A percentile compares a stretch with the other conserved stretches of the same genome.
Conservation (phyloP, 2,797 vertebrate species). For the Anabas testudineus region DNA sequence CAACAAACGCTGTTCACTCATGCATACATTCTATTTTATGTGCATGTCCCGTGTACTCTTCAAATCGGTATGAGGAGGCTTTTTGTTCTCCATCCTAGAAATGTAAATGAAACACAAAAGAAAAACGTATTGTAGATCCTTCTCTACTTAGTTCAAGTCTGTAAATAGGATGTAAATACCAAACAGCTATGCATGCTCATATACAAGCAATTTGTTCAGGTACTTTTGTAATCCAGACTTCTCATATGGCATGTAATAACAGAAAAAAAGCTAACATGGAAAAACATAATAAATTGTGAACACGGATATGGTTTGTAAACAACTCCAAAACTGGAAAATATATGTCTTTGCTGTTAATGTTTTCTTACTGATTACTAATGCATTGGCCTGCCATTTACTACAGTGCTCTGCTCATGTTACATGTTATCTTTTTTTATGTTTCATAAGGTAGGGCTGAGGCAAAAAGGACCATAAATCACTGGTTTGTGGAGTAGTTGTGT, state of each 20-base stretch:
- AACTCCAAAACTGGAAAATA: constrained; percentile 77
- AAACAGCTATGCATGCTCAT: constrained; percentile 96
- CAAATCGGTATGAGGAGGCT: constrained; percentile 86
- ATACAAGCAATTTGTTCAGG: constrained; percentile 97
- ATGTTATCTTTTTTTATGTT: constrained; percentile 77
- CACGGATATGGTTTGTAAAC: constrained; percentile 82
- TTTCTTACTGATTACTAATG: constrained; percentile 82
- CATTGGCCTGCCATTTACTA: constrained; percentile 81
- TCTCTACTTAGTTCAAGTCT: constrained; percentile 84
- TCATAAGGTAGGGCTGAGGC: constrained; percentile 76
- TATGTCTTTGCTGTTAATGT: constrained; percentile 79
- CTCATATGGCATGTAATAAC: constrained; percentile 92
- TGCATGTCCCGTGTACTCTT: constrained; percentile 92
- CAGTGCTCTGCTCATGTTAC: constrained; percentile 79
- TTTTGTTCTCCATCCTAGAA: constrained; percentile 89
- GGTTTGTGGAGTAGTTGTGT: constrained; percentile 57
- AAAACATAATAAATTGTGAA: constrained; percentile 83
- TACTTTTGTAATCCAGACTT: constrained; percentile 96
- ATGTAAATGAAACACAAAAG: constrained; percentile 89
- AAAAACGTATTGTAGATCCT: constrained; percentile 81
- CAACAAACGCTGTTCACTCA: constrained; percentile 78
- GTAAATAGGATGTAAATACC: constrained; percentile 94
- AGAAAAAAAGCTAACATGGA: constrained; percentile 81
- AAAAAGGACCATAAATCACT: constrained; percentile 70
- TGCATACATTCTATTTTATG: constrained; percentile 87